Base-by-base conservation (phyloP, 2,797 vertebrate species). In the Cirrhinus mrigala region DNA sequence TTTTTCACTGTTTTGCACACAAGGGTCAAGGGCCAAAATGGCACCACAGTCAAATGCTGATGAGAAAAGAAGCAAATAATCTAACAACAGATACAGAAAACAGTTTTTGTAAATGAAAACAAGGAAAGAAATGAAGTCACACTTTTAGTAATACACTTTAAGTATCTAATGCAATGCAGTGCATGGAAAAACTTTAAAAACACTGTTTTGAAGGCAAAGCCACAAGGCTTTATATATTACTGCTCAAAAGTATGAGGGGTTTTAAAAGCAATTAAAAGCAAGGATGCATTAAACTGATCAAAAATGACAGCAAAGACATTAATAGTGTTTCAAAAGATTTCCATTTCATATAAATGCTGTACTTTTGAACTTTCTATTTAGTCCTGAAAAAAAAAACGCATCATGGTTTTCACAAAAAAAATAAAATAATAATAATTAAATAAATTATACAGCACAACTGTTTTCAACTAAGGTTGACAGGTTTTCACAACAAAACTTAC, bases 1-100 rank as follows among this genome's bases (percentile, higher is more conserved):
- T 78, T 15, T 71, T 76, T 48, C 37, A 7, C 50, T 22, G n/a
- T 73, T 64, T 80, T 46, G 24, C 52, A 84, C 66, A 79, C 37
- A 60, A 2, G 27, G 40, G 66, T 54, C 66, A 29, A 24, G 73
- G n/a, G 73, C 73, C 73, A 56, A 76, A 79, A 64, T 11, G 15
- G 16, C 83, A 64, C 22, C 44, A 27, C 44, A 5, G 44, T 73
- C 66, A 37, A 71, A 73, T 20, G 11, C 15, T 27, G 50, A 84
- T 33, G 20, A 78, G 60, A 77, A 58, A 37, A 70, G 20, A 58
- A 11, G 20, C 33, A 73, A 22, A 77, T 62, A 14, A 20, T 15
- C 56, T 15, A 71, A 64, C 10, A 15, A 16, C 18, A 24, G 46
- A 77, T 37, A 27, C 46, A 69, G 48, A 10, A 29, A 69, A 54